Conservation (phyloP, 2,113 vertebrate species). For the Dendropsophus ebraccatus region DNA sequence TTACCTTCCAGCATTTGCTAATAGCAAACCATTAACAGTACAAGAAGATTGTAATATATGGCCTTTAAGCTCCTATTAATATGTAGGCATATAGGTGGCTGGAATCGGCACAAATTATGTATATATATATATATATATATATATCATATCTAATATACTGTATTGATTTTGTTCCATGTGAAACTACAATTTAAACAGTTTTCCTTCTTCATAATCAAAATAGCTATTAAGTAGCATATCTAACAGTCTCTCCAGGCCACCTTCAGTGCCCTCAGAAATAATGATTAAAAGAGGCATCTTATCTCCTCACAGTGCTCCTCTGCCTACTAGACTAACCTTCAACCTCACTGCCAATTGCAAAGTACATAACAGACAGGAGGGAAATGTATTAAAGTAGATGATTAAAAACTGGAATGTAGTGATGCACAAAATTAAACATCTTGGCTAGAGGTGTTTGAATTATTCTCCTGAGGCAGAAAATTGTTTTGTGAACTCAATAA, state of each 20-base stretch:
- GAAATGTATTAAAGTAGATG: constrained; percentile 42
- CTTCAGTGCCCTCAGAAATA: constrained; percentile 50
- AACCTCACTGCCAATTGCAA: constrained; percentile 36
- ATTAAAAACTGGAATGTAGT: constrained; percentile 44
- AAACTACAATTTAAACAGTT: background rate
- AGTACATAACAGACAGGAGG: constrained; percentile 27
- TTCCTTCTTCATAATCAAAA: constrained; percentile 7
- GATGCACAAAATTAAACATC: constrained; percentile 54
- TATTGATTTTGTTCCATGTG: constrained; percentile 22
- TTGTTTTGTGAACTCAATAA: constrained; percentile 46
- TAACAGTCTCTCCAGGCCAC: constrained; percentile 12
- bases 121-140: background rate
- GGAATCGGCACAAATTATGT: background rate
- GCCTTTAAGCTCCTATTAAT: background rate
- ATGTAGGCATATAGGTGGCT: background rate
- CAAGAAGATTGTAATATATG: constrained; percentile 2
- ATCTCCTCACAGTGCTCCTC: constrained; percentile 44
- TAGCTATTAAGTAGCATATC: constrained; percentile 46
- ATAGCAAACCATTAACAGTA: background rate
- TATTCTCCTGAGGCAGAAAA: constrained; percentile 44
- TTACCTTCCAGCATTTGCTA: too few relatives aligned
- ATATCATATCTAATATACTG: background rate
- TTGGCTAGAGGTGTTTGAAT: constrained; percentile 25
- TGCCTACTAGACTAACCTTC: constrained; percentile 53
- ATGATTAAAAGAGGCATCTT: constrained; percentile 55